Evolutionary conservation across 1,140 invertebrate species (phyloP).

Genomic region (Drosophila pandora): DNA sequence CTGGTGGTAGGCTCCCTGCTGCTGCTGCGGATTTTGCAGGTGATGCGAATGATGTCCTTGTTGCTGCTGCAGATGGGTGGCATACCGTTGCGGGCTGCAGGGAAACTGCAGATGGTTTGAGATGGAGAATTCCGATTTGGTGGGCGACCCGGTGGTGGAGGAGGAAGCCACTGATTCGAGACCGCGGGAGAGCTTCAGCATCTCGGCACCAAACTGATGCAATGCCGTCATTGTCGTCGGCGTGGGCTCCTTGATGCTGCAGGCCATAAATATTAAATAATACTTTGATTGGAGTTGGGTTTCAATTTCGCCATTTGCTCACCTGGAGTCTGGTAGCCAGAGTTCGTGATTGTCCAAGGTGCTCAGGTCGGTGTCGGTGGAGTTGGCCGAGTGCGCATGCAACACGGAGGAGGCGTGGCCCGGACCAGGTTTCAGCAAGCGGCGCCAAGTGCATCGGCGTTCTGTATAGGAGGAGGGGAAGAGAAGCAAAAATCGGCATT

Average conservation of each 20-base stretch:
- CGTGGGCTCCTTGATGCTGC: constrained; percentile 86
- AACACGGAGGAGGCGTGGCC: constrained; percentile 85
- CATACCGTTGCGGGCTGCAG: constrained; percentile 68
- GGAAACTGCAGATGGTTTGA: constrained; percentile 70
- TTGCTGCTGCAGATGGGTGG: constrained; percentile 41
- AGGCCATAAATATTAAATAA: constrained; percentile 7
- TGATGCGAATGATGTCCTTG: constrained; percentile 45
- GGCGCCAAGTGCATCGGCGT: constrained; percentile 87
- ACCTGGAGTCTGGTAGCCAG: constrained; percentile 90
- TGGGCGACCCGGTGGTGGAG: constrained; percentile 83
- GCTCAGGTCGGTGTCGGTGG: constrained; percentile 92
- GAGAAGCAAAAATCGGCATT: constrained; percentile 38
- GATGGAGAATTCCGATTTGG: constrained; percentile 81
- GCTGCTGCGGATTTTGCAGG: constrained; percentile 22
- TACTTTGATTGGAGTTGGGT: background rate
- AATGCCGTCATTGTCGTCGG: constrained; percentile 92
- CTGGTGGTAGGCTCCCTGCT: constrained; percentile 43
- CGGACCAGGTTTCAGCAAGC: constrained; percentile 85
- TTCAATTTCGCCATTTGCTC: constrained; percentile 11
- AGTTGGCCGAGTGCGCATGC: constrained; percentile 89
- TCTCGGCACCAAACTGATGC: constrained; percentile 92
- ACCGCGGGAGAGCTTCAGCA: constrained; percentile 91
- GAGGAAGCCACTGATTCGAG: constrained; percentile 86
- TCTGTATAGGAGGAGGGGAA: constrained; percentile 76
- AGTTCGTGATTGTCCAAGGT: constrained; percentile 91